phyloP scores from a whole-genome alignment of 2,113 vertebrate genomes.

The Limnothrissa miodon region DNA sequence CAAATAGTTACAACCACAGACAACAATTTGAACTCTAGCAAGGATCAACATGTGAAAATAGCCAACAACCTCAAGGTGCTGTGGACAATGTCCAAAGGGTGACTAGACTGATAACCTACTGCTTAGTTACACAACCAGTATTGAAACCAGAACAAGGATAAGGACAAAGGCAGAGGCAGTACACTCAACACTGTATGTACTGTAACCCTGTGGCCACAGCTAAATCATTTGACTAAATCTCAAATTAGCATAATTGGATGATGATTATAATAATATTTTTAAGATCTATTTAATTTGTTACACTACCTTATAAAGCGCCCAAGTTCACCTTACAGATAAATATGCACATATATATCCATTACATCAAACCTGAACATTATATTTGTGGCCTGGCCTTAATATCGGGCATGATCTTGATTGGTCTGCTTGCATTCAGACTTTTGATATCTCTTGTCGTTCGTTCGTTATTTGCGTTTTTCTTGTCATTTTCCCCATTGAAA shows the following conservation, averaged over 20 bases:
- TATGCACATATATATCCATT: too few relatives aligned
- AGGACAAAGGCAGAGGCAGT: not conserved
- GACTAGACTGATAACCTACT: not conserved
- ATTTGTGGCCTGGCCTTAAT: too few relatives aligned
- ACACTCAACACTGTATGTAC: not conserved
- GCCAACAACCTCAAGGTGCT: not conserved
- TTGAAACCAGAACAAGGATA: not conserved
- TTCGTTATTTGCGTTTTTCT: too few relatives aligned
- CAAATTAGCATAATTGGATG: not conserved
- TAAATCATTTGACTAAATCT: not conserved
- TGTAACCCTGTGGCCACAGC: not conserved
- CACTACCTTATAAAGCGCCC: too few relatives aligned
- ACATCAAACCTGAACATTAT: too few relatives aligned
- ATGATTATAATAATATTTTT: too few relatives aligned
- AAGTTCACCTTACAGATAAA: too few relatives aligned
- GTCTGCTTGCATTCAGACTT: too few relatives aligned
- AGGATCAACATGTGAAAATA: not conserved
- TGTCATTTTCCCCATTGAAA: too few relatives aligned
- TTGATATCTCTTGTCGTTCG: too few relatives aligned
- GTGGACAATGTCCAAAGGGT: conserved; percentile 1
- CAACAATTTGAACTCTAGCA: not conserved
- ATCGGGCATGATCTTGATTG: too few relatives aligned
- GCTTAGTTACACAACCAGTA: not conserved
- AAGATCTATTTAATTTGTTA: too few relatives aligned
- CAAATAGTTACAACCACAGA: conserved; percentile 4